phyloP scores from a whole-genome alignment of 2,113 vertebrate genomes.

The Pardalotus punctatus region DNA sequence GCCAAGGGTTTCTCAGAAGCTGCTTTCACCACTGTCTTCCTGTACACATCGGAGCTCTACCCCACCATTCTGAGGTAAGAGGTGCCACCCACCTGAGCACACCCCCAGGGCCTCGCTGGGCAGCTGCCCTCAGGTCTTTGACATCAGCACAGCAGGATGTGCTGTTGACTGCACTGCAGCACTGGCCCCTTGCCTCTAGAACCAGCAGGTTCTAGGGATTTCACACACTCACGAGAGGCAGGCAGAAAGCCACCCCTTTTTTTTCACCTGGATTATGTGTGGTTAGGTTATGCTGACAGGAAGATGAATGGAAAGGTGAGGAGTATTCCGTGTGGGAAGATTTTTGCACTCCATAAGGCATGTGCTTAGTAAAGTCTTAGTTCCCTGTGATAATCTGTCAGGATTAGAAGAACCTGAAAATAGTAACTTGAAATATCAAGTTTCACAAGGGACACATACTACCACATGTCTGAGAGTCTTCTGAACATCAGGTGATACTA shows the following conservation, averaged over 20 bases:
- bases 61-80: slow-evolving; percentile 87
- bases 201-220: neutral
- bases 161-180: neutral
- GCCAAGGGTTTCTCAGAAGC: slow-evolving; percentile 83
- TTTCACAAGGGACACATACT: neutral
- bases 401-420: neutral
- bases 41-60: slow-evolving; percentile 86
- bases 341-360: neutral
- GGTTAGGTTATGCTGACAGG: neutral
- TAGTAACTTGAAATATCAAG: neutral
- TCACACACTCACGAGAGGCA: neutral
- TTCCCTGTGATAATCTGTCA: neutral
- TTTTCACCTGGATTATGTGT: neutral
- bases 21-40: slow-evolving; percentile 76
- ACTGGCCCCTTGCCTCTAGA: neutral
- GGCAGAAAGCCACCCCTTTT: neutral
- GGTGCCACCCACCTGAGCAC: neutral
- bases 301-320: neutral
- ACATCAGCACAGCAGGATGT: neutral
- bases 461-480: neutral
- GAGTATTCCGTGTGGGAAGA: neutral
- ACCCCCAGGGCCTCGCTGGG: neutral
- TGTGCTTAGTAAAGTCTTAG: neutral
- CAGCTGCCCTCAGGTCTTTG: neutral
- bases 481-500: neutral